A percentile compares a stretch with the other conserved stretches of the same genome.
These are phyloP conservation scores for Cryptotermes secundus DNA, from an alignment of 1,140 invertebrate species.

Conservation along the genomic window DNA sequence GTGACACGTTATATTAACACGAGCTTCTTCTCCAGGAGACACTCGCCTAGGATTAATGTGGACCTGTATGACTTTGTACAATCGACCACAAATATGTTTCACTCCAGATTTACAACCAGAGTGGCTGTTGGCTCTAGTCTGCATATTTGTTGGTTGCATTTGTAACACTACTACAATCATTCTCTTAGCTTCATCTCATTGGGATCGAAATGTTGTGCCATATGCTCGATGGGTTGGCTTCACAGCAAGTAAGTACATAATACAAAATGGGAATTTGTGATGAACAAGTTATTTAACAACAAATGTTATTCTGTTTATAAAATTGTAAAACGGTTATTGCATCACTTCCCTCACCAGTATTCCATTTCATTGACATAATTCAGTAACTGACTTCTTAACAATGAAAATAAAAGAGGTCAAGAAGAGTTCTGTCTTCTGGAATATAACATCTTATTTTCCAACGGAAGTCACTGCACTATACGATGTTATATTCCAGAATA, in stretches of 20 bases:
- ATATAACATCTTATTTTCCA: no score
- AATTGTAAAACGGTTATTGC: no score
- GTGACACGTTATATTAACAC: no score
- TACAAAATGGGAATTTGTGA: not conserved
- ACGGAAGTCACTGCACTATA: no score
- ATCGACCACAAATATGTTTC: constrained; percentile 83
- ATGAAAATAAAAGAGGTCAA: no score
- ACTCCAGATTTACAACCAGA: constrained; percentile 83
- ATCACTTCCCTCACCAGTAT: no score
- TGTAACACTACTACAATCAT: constrained; percentile 91
- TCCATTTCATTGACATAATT: no score
- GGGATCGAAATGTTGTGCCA: constrained; percentile 86
- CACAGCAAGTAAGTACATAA: constrained; percentile 75
- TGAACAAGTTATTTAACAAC: constrained; percentile 39
- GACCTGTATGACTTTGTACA: constrained; percentile 90
- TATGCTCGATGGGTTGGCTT: constrained; percentile 95
- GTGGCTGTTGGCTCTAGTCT: constrained; percentile 87
- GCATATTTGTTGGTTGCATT: constrained; percentile 89
- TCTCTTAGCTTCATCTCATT: constrained; percentile 81
- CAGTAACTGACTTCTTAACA: no score
- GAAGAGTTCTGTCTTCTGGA: no score
- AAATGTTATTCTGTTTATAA: not conserved
- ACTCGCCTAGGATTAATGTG: constrained; percentile 89
- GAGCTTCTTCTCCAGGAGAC: constrained; percentile 60
- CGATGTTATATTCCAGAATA: no score